A percentile compares a stretch with the other conserved stretches of the same genome.
phyloP scores from a whole-genome alignment of 2,888 invertebrate species.

The Nasonia oneida region DNA sequence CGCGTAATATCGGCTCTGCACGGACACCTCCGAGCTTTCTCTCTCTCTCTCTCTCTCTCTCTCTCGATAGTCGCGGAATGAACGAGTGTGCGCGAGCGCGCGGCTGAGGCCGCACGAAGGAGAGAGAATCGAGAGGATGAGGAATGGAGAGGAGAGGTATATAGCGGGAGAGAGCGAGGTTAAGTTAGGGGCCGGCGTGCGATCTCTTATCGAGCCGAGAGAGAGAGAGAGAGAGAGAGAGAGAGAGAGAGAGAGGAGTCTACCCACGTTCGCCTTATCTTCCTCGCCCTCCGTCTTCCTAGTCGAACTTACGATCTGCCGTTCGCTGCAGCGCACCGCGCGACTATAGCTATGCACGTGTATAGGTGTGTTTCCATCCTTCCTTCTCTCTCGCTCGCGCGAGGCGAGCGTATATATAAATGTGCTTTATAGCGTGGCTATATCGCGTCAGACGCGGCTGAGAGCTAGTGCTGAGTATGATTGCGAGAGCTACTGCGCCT shows the following conservation, averaged over 20 bases:
- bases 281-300: slow-evolving; percentile 64
- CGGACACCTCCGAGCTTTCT: slow-evolving; percentile 31
- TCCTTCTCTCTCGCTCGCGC: slow-evolving; percentile 19
- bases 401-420: slow-evolving; percentile 15
- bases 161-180: slow-evolving; percentile 65
- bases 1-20: background rate
- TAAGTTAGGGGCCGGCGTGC: slow-evolving; percentile 70
- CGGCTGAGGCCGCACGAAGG: slow-evolving; percentile 44
- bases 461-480: slow-evolving; percentile 11
- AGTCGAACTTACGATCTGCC: slow-evolving; percentile 61
- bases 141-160: slow-evolving; percentile 50
- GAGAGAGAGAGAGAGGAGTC: slow-evolving; percentile 69
- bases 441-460: slow-evolving; percentile 9
- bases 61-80: slow-evolving; percentile 17
- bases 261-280: slow-evolving; percentile 76
- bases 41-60: no score
- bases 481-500: background rate
- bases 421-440: slow-evolving; percentile 45
- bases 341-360: background rate
- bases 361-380: background rate
- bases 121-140: slow-evolving; percentile 55
- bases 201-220: slow-evolving; percentile 74
- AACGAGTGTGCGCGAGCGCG: slow-evolving; percentile 48
- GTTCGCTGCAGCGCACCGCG: slow-evolving; percentile 24
- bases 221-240: slow-evolving; percentile 43